Evolutionary conservation across 2,797 vertebrate species (phyloP), one percentile per base, ranked within the genome.

Genomic region (Melanotaenia trifasciata): DNA sequence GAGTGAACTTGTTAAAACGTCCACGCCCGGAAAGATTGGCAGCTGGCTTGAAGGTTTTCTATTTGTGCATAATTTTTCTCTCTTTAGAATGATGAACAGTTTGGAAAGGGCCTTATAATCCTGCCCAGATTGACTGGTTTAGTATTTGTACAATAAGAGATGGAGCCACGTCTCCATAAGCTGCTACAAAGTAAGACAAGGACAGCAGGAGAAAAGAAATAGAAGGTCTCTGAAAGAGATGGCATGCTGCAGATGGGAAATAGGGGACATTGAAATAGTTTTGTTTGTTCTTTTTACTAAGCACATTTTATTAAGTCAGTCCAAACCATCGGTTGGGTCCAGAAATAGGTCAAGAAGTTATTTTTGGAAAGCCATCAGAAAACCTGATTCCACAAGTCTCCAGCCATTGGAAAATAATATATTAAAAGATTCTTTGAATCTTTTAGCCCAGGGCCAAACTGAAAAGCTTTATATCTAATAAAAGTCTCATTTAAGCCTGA

Each of bases 261-360:
- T 56, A 87, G 77, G 47, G 78, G 68, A 84, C 78, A 86, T 75
- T 75, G 62, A 72, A 71, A 58, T 68, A 28, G 28, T 28, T 28
- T 28, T 28, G 3, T 28, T 28, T 28, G 3, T 28, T 28, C 4
- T 28, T 28, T 86, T 75, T 79, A 64, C 47, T 45, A 83, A 85
- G 85, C 87, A 74, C 77, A 89, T 87, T 77, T 61, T 50, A 74
- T 79, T 90, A 64, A 80, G 67, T 26, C 12, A 20, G 11, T 24
- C 36, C 13, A 2, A 64, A 74, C 30, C 43, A 33, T 54, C 16
- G 70, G 20, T 62, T 56, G 33, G 36, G 40, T 70, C 80, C 59
- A 62, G 68, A 86, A 88, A 64, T 80, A 77, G 86, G 80, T 85
- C 83, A 78, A 36, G 4, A 0, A 59, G 58, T 56, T 83, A 81